Base-by-base conservation (phyloP, 2,113 vertebrate genomes). In the Indri indri region DNA sequence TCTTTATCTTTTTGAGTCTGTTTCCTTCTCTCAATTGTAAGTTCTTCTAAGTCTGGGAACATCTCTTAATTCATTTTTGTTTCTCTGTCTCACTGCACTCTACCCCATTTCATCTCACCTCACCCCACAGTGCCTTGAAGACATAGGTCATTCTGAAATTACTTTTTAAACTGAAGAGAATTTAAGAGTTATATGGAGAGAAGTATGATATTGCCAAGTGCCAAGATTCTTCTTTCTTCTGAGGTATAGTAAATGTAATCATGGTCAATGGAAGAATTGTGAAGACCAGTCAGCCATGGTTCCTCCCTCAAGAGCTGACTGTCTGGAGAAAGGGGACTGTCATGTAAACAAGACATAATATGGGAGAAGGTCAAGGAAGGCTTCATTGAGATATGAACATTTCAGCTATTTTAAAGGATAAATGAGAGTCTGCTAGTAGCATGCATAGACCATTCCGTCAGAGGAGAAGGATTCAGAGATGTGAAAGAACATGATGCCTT, bases 91-190 rank as follows among this genome's bases (percentile, higher is more conserved):
- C 57, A 66, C 6, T 59, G 18, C 2, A 80, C 14, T n/a, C 6
- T 20, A 40, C 2, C 23, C 59, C 7, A 42, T 27, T 5, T 4
- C 18, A 42, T 42, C 54, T 57, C 23, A 74, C 37, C 12, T 89
- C 13, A 37, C 63, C 54, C 10, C n/a, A 52, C 6, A 47, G 22
- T 65, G 47, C 47, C 32, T 85, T 59, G 32, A 95, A 70, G 54
- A 40, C 61, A 91, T 30, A 93, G 34, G 47, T 86, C 50, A 91
- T 92, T 96, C 68, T 68, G 47, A 85, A 94, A 73, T 73, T 47
- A 84, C 59, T 70, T 92, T 82, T 95, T 88, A 96, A 63, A 81
- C 77, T 63, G 71, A 85, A 79, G 63, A 93, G 17, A 85, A 89
- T 88, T 94, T 91, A 93, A 90, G 50, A 84, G 47, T 25, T 84